Base-by-base conservation (phyloP, 2,888 invertebrate species). In the Anthophora plumipes region DNA sequence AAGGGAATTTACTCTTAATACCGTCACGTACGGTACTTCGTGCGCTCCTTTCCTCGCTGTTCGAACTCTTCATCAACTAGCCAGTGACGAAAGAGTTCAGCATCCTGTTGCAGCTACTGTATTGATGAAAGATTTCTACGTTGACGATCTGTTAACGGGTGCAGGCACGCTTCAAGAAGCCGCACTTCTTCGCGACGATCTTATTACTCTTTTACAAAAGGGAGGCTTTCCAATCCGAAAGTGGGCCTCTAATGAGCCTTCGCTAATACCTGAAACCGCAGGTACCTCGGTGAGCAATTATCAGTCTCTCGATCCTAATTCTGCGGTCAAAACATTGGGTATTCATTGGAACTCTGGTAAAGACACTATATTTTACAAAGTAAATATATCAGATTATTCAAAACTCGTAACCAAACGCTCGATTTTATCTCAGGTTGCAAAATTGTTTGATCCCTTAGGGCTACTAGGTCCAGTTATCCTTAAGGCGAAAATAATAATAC, bases 181-280 rank as follows among this genome's bases (percentile, higher is more conserved):
- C 4, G n/a, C 31, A 17, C 9, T n/a, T 17, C 17, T 66, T 14
- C 43, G 61, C 5, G 22, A 69, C 22, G 41, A 76, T 7, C n/a
- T 76, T 7, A 60, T 60, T 0, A n/a, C 25, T 1, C 31, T n/a
- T 22, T 12, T 46, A 43, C 8, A 22, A 55, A 31, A 17, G 14
- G 17, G 67, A 41, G 17, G 67, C 17, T 46, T 77, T 67, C n/a
- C 37, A 31, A 11, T 41, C 66, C 20, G 77, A 17, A 57, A 77
- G 31, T 71, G 77, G 77, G 59, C 60, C 11, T 77, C 66, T 1
- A 77, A 77, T 43, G 54, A 48, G 2, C 20, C 22, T 6, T 46
- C 25, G 22, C 14, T 61, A n/a, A 11, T 61, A 7, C 43, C 43
- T 7, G 25, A 43, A 17, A 8, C 0, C 1, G 2, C 61, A 22